Percentiles rank a stretch among this genome's conserved stretches.
phyloP scores from a whole-genome alignment of 2,888 invertebrate genomes.

The Dynastes maya region DNA sequence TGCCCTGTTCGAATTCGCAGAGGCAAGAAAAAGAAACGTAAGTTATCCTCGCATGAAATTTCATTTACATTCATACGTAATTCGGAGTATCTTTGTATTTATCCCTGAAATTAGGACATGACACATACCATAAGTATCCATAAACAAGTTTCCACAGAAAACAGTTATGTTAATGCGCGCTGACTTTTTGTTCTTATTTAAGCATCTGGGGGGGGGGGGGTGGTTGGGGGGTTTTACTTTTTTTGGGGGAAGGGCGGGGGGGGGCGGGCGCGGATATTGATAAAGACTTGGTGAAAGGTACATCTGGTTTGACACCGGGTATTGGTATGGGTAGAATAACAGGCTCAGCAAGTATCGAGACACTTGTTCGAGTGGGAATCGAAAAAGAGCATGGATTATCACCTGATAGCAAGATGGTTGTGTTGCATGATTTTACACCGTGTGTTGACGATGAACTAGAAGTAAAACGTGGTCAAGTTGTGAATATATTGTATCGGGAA shows the following conservation, averaged over 20 bases:
- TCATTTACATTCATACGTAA: not conserved
- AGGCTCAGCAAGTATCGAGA: conserved; percentile 94
- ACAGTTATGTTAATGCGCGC: conserved; percentile 50
- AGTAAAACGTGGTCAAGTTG: conserved; percentile 89
- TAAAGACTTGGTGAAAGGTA: conserved; percentile 78
- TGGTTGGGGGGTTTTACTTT: no score
- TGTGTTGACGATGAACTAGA: conserved; percentile 96
- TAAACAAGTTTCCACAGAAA: conserved; percentile 51
- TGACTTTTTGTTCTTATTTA: conserved; percentile 60
- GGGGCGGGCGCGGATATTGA: conserved; percentile 79
- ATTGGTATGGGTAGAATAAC: conserved; percentile 95
- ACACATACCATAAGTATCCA: conserved; percentile 13
- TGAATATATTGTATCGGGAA: conserved; percentile 95
- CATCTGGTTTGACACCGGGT: conserved; percentile 82
- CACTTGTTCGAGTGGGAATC: conserved; percentile 89
- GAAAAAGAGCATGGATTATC: conserved; percentile 94
- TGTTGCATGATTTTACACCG: conserved; percentile 94
- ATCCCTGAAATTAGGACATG: conserved; percentile 29
- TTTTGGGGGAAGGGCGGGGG: no score
- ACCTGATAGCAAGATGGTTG: conserved; percentile 96
- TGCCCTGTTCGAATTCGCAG: conserved; percentile 95
- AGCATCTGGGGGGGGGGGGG: conserved; percentile 84
- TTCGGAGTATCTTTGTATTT: conserved; percentile 30
- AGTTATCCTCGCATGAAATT: conserved; percentile 64
- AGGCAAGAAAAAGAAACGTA: conserved; percentile 96